Base-by-base conservation (phyloP, 2,888 invertebrate species). In the Lycophotia porphyrea region DNA sequence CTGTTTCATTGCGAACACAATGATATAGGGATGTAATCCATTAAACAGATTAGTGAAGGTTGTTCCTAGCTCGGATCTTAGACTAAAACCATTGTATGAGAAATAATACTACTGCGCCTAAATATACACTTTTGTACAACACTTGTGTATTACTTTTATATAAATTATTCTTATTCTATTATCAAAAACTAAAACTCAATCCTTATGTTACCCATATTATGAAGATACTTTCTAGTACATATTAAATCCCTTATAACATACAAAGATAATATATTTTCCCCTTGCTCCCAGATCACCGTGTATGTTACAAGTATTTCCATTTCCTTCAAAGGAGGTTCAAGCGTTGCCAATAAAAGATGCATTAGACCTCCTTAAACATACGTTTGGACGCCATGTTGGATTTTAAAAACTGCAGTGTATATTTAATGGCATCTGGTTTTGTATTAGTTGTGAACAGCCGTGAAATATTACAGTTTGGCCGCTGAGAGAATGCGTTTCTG, bases 281-380 rank as follows among this genome's bases (percentile, higher is more conserved):
- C 49, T 58, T 55, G 36, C 66, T 63, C 21, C 18, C 11, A 49
- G 49, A 68, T 68, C 31, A 55, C 9, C 60, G 65, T 27, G 44
- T 52, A 82, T 58, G 63, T 71, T 63, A 58, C 49, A 49, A 83
- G 66, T 71, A 71, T 78, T 60, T 58, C 72, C 44, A 55, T 78
- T 78, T 78, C 66, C 83, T 71, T 34, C 24, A 63, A 58, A 69
- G 15, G 27, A 58, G 49, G 27, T 80, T 82, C 67, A 82, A 82
- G 39, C 70, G 64, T 55, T 61, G 71, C 67, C 67, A 83, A 83
- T 80, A 80, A 82, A 80, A 78, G 80, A 78, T 83, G 78, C 80
- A 80, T 80, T 82, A 80, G 72, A 80, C 39, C 63, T 66, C n/a
- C 49, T 67, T 67, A 83, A 52, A 83, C 49, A 52, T 47, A 71